phyloP scores from a whole-genome alignment of 2,113 vertebrate species.

The Labrus mixtus region DNA sequence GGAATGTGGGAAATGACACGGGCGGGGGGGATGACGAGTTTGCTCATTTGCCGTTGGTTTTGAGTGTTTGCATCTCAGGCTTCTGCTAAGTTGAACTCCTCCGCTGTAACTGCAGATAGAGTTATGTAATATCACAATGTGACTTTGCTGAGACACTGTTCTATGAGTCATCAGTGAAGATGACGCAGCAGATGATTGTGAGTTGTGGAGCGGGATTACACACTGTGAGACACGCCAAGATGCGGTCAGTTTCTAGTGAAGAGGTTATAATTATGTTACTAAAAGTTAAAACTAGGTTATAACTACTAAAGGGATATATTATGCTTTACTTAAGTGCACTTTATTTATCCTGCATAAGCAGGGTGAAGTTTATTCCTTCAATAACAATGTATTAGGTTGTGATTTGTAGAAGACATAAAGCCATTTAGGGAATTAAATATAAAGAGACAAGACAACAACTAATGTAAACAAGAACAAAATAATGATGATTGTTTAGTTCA shows the following conservation, averaged over 20 bases:
- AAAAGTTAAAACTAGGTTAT: not conserved
- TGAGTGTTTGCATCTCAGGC: constrained; percentile 15
- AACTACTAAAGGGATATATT: not conserved
- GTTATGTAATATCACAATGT: constrained; percentile 66
- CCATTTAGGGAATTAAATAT: too few relatives aligned
- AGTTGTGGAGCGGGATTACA: constrained; percentile 37
- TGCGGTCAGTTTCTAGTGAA: not conserved
- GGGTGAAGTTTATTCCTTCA: too few relatives aligned
- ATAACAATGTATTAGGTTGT: too few relatives aligned
- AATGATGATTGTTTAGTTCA: too few relatives aligned
- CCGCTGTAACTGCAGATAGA: constrained; percentile 47
- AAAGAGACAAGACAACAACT: too few relatives aligned
- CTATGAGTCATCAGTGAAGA: constrained; percentile 64
- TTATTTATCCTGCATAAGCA: not conserved
- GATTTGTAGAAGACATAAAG: too few relatives aligned
- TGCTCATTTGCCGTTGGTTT: constrained; percentile 31
- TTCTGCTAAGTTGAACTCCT: constrained; percentile 26
- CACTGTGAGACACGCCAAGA: constrained; percentile 4
- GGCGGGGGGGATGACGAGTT: constrained; percentile 18
- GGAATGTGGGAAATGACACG: not conserved
- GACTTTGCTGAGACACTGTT: constrained; percentile 58
- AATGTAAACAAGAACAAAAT: too few relatives aligned
- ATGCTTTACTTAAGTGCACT: not conserved
- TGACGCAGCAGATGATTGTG: constrained; percentile 57
- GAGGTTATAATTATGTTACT: not conserved